Evolutionary conservation across 2,113 vertebrate species (phyloP), one percentile per base, ranked within the genome.

Genomic region (Nipponia nippon): DNA sequence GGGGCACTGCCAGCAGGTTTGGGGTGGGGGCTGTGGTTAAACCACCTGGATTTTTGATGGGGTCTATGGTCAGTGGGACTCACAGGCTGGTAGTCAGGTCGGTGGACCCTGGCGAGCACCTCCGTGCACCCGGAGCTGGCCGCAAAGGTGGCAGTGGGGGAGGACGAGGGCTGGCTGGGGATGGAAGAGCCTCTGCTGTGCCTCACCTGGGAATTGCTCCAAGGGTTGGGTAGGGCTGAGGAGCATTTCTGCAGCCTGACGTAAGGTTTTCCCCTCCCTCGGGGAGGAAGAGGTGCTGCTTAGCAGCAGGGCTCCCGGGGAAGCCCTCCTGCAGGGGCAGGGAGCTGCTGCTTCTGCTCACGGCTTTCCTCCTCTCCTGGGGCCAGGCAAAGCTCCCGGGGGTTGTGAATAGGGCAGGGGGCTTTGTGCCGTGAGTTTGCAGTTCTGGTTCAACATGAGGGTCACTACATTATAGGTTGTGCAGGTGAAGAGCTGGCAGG

Each of bases 161-260:
- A 77, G 44, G n/a, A 38, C 2, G 4, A 73, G 26, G 19, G 70
- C 4, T 97, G 77, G 91, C 84, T 59, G 38, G 17, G 47, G 77
- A 71, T 14, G 50, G 55, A 83, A 58, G 38, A 92, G 55, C 61
- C 25, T 34, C 63, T 0, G 18, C 89, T 0, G 2, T 95, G 91
- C 95, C 94, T 95, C 94, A 96, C 94, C 95, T 97, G 93, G 96
- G 89, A 94, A 94, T 87, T 85, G 70, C 82, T 97, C 89, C 93
- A 97, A 95, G 91, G 61, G 42, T 52, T 87, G 96, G 96, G 97
- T 44, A 87, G 96, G 93, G 95, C 91, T 3, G 50, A 87, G 84
- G 58, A 90, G 59, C 89, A 96, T 97, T 97, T 97, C 85, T 97
- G 93, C 5, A 8, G 91, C 58, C 52, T 96, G 89, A 94, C 47